A percentile compares a stretch with the other conserved stretches of the same genome.
These are phyloP conservation scores for Pheosia tremula DNA, from an alignment of 2,888 invertebrate species.

Conservation along the genomic window DNA sequence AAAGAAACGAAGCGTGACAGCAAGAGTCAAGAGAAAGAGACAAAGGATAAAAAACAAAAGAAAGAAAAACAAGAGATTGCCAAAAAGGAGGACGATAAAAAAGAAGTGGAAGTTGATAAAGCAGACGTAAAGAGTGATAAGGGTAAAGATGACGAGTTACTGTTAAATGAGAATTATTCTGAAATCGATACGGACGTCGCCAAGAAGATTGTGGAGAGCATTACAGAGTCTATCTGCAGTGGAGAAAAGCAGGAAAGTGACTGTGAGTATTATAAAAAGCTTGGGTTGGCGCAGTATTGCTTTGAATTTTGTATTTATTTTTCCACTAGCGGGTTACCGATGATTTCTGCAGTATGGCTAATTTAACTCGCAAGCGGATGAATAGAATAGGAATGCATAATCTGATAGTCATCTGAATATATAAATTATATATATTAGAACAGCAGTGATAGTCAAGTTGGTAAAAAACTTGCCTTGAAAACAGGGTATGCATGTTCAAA, in stretches of 20 bases:
- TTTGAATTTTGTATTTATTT: no score
- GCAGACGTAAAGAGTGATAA: conserved; percentile 53
- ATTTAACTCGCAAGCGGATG: no score
- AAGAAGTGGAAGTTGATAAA: conserved; percentile 45
- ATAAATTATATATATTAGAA: no score
- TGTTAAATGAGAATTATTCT: conserved; percentile 76
- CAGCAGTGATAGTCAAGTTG: no score
- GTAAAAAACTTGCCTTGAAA: no score
- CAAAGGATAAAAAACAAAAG: conserved; percentile 59
- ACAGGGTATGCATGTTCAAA: no score
- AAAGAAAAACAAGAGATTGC: conserved; percentile 63
- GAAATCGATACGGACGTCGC: conserved; percentile 92
- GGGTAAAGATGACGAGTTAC: conserved; percentile 62
- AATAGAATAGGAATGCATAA: no score
- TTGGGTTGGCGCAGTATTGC: neutral
- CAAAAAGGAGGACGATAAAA: conserved; percentile 56
- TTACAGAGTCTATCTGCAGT: conserved; percentile 90
- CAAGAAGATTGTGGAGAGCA: conserved; percentile 95
- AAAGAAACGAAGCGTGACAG: conserved; percentile 40
- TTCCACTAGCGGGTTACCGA: no score
- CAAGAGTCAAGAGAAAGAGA: conserved; percentile 61
- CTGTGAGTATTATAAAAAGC: conserved; percentile 58
- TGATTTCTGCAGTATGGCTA: no score
- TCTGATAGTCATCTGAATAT: no score
- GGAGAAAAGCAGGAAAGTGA: conserved; percentile 90